These are phyloP conservation scores for Abrostola tripartita DNA, from an alignment of 2,888 invertebrate species.

Conservation along the genomic window DNA sequence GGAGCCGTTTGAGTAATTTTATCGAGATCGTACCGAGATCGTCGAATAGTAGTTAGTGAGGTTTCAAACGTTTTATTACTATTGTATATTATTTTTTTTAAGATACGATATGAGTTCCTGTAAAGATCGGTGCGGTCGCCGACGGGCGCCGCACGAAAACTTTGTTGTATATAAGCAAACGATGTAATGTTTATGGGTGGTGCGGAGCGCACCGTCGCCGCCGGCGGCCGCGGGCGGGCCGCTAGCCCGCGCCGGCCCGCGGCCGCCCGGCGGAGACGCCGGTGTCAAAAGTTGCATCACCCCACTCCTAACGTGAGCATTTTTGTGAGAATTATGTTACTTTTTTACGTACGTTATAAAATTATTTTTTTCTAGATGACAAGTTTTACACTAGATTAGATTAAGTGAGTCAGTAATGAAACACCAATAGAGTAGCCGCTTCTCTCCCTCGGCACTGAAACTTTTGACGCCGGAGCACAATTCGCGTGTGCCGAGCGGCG, in stretches of 20 bases:
- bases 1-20: constrained; percentile 86
- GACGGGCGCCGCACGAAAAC: constrained; percentile 73
- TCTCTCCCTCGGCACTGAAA: constrained; percentile 85
- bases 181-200: constrained; percentile 73
- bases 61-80: constrained; percentile 88
- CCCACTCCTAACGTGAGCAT: constrained; percentile 86
- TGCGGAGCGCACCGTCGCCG: constrained; percentile 50
- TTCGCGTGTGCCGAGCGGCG: constrained; percentile 58
- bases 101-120: constrained; percentile 89
- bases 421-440: constrained; percentile 89
- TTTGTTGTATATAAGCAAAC: constrained; percentile 87
- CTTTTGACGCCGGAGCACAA: constrained; percentile 83
- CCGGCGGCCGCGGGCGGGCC: constrained; percentile 43
- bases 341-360: constrained; percentile 84
- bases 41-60: constrained; percentile 88
- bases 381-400: constrained; percentile 88
- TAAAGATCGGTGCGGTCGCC: constrained; percentile 80
- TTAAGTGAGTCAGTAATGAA: constrained; percentile 87
- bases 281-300: constrained; percentile 80
- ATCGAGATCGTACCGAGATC: constrained; percentile 85
- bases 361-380: constrained; percentile 85
- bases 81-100: constrained; percentile 86
- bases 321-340: constrained; percentile 87
- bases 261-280: constrained; percentile 52
- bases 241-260: constrained; percentile 27